phyloP scores from a whole-genome alignment of 2,888 invertebrate genomes.

The Tribolium freemani region DNA sequence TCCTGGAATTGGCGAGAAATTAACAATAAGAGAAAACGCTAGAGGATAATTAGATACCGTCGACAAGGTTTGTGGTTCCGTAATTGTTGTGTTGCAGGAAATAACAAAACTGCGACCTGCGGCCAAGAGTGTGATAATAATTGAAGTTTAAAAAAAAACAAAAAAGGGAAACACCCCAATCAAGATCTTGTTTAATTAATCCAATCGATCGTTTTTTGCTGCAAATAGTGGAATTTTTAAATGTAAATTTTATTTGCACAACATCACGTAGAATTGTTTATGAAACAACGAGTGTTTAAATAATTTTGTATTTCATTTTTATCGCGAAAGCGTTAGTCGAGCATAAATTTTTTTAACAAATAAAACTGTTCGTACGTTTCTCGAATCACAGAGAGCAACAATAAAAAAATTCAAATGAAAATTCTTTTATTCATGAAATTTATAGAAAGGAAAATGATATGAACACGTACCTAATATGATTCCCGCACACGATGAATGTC shows the following conservation, averaged over 20 bases:
- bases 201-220: too few species aligned
- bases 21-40: background rate
- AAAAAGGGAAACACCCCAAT: background rate
- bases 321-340: background rate
- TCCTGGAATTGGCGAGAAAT: background rate
- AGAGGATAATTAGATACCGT: background rate
- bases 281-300: too few species aligned
- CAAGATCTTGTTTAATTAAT: too few species aligned
- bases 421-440: conserved; percentile 28
- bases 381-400: background rate
- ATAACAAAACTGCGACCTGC: background rate
- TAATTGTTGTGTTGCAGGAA: background rate
- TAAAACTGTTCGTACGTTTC: background rate
- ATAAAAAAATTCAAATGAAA: conserved; percentile 4
- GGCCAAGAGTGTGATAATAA: background rate
- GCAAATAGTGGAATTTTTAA: too few species aligned
- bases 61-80: background rate
- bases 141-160: background rate
- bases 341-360: background rate
- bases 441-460: conserved; percentile 27
- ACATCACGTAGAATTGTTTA: too few species aligned
- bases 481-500: conserved; percentile 12
- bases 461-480: conserved; percentile 27
- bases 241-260: too few species aligned
- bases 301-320: background rate